These are phyloP conservation scores for Acanthurus tractus DNA, from an alignment of 2,797 vertebrate genomes.

Conservation along the genomic window DNA sequence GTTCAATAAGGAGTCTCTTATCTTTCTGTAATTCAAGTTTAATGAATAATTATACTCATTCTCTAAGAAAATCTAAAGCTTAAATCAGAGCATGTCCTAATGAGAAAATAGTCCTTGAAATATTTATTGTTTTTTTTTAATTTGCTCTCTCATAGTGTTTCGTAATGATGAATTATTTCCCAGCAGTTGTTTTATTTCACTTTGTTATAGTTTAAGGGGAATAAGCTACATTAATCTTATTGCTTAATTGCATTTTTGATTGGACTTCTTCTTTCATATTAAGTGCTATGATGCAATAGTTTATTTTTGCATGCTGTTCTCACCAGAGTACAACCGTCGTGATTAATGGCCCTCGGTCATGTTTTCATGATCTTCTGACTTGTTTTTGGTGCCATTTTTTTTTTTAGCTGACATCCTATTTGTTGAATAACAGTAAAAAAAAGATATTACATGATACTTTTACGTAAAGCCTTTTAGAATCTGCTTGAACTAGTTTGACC, in stretches of 20 bases:
- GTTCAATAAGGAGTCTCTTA: background rate
- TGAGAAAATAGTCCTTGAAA: too few relatives aligned
- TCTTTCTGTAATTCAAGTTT: too few relatives aligned
- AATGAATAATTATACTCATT: background rate
- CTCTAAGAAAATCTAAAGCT: background rate
- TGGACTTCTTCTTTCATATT: background rate
- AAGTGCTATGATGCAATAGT: background rate
- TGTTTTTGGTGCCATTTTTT: background rate
- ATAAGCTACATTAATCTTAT: background rate
- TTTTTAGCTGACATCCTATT: background rate
- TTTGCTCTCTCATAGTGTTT: background rate
- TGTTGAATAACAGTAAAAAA: background rate
- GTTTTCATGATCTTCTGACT: background rate
- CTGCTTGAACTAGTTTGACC: background rate
- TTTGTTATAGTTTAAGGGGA: background rate
- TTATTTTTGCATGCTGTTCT: background rate
- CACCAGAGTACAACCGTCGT: background rate
- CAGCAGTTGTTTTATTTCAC: slow-evolving; percentile 1
- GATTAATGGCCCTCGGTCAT: background rate
- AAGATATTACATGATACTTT: background rate
- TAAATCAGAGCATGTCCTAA: background rate
- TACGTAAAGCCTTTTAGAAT: background rate
- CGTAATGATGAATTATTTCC: background rate
- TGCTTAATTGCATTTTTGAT: slow-evolving; percentile 4
- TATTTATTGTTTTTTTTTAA: background rate